A percentile compares a stretch with the other conserved stretches of the same genome.
Evolutionary conservation across 53 echinoderm and acorn worm genomes (phyloP).

Genomic region (Temnopleurus reevesii): DNA sequence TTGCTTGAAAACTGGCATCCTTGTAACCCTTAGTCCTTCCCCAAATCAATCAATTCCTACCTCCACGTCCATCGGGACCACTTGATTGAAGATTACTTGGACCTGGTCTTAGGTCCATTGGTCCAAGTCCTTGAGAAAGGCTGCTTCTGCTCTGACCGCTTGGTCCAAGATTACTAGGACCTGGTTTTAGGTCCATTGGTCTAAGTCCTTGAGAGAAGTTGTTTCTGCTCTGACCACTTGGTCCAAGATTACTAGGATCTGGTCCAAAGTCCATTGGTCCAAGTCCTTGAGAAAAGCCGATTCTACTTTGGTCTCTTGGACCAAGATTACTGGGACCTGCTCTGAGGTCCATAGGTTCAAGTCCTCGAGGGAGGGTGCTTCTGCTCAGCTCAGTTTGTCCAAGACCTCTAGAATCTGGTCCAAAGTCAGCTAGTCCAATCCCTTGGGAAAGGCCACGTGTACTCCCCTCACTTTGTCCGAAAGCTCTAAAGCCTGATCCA

Average conservation of each 20-base stretch:
- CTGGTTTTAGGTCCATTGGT: slow-evolving; percentile 34
- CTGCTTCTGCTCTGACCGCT: slow-evolving; percentile 49
- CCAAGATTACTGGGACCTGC: slow-evolving; percentile 50
- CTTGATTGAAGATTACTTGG: slow-evolving; percentile 60
- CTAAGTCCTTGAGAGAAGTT: slow-evolving; percentile 44
- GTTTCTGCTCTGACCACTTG: slow-evolving; percentile 56
- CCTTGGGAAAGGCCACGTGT: slow-evolving; percentile 37
- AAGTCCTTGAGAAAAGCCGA: slow-evolving; percentile 39
- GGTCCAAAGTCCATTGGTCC: slow-evolving; percentile 9
- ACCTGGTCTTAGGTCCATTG: slow-evolving; percentile 42
- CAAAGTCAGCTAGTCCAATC: neutral
- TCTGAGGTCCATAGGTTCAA: neutral
- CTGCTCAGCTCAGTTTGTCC: slow-evolving; percentile 32
- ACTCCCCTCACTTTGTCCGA: slow-evolving; percentile 41
- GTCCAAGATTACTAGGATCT: slow-evolving; percentile 31
- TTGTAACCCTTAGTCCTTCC: no score
- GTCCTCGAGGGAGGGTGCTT: slow-evolving; percentile 32
- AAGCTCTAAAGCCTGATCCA: slow-evolving; percentile 37
- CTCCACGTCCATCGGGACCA: slow-evolving; percentile 52
- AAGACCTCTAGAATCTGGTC: slow-evolving; percentile 42
- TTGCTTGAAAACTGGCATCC: no score
- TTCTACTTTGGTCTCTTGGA: slow-evolving; percentile 19
- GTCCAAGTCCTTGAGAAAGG: slow-evolving; percentile 50
- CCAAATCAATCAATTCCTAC: no score
- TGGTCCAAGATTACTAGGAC: slow-evolving; percentile 60